These are phyloP conservation scores for Anguilla japonica DNA, from an alignment of 2,113 vertebrate genomes.

Conservation along the genomic window DNA sequence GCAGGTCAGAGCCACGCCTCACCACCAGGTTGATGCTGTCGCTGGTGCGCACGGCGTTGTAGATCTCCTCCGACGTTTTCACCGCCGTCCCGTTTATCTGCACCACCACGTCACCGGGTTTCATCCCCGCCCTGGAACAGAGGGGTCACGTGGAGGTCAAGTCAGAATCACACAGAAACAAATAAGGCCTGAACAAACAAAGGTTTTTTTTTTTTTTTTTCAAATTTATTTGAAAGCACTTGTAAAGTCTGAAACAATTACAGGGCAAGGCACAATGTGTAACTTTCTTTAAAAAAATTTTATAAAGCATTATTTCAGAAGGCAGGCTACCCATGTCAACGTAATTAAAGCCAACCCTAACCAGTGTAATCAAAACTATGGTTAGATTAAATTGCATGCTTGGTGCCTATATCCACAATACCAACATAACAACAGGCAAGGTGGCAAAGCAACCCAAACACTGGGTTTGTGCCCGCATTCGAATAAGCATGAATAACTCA, in stretches of 20 bases:
- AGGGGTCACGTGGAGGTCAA: not conserved
- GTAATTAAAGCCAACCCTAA: not conserved
- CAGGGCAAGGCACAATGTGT: no score
- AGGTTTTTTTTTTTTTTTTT: no score
- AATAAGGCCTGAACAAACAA: not conserved
- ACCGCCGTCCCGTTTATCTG: constrained; percentile 72
- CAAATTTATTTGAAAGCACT: no score
- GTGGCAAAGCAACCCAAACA: not conserved
- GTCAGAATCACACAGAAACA: not conserved
- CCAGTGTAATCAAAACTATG: not conserved
- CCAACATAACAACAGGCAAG: no score
- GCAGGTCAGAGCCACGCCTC: constrained; percentile 66
- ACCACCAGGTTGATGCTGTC: constrained; percentile 79
- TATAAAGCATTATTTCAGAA: not conserved
- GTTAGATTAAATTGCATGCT: no score
- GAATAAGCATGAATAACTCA: not conserved
- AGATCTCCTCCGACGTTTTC: constrained; percentile 83
- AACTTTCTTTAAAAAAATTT: not conserved
- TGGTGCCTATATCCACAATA: no score
- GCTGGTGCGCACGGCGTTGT: constrained; percentile 77
- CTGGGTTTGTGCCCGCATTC: not conserved
- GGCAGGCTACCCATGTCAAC: not conserved
- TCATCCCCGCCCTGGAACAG: constrained; percentile 68
- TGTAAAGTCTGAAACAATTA: no score
- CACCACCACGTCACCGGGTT: constrained; percentile 71